Percentiles rank a stretch among this genome's conserved stretches.
These are phyloP conservation scores for Leucophenga varia DNA, from an alignment of 1,140 invertebrate genomes.

Conservation along the genomic window DNA sequence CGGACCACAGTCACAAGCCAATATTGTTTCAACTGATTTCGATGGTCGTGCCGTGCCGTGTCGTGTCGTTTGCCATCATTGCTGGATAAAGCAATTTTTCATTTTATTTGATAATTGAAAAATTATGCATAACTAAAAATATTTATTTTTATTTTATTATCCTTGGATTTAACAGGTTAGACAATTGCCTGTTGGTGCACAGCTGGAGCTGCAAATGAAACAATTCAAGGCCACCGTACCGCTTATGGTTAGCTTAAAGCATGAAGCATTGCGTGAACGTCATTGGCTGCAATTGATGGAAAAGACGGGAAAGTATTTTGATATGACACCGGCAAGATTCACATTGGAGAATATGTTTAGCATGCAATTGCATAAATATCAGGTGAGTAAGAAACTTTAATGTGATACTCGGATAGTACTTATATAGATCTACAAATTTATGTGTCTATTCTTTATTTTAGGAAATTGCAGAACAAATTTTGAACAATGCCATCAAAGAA, in stretches of 20 bases:
- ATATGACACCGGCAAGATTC: slow-evolving; percentile 83
- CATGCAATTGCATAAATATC: slow-evolving; percentile 84
- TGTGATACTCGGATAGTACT: neutral
- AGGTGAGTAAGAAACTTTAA: slow-evolving; percentile 54
- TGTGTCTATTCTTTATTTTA: slow-evolving; percentile 2
- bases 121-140: neutral
- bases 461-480: slow-evolving; percentile 80
- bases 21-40: slow-evolving; percentile 51
- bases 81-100: too few species aligned
- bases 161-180: slow-evolving; percentile 58
- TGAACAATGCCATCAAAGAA: slow-evolving; percentile 86
- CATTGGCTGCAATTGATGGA: slow-evolving; percentile 88
- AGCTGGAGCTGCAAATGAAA: slow-evolving; percentile 80
- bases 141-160: neutral
- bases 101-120: neutral
- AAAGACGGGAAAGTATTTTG: slow-evolving; percentile 78
- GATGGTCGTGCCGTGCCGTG: too few species aligned
- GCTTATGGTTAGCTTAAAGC: slow-evolving; percentile 86
- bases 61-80: too few species aligned
- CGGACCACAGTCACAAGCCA: slow-evolving; percentile 18
- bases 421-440: neutral
- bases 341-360: slow-evolving; percentile 88
- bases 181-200: slow-evolving; percentile 62
- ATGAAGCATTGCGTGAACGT: slow-evolving; percentile 82
- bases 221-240: slow-evolving; percentile 85